Base-by-base conservation (phyloP, 2,113 vertebrate species). In the Dasyornis broadbenti region DNA sequence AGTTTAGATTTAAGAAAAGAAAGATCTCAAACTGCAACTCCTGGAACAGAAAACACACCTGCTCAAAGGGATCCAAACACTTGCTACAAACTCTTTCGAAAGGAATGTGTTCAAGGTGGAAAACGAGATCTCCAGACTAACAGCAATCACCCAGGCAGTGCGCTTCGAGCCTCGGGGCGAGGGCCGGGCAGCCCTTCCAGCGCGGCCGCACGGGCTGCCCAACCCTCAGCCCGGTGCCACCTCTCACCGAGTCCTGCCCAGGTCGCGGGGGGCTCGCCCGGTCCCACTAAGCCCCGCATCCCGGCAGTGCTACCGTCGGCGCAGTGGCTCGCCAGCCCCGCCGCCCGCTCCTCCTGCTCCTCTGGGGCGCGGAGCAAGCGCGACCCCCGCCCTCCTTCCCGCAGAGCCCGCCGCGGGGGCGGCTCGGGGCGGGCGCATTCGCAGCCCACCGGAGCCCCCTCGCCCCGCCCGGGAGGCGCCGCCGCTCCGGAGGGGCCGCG, bases 31-130 rank as follows among this genome's bases (percentile, higher is more conserved):
- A 80, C 71, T 92, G 90, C 92, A 92, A 28, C 10, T 18, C 49
- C 56, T 44, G 81, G 27, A 89, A 82, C 86, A 89, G 61, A 79
- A 90, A 78, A 86, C 82, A 87, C 89, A 94, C 92, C 90, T 96
- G 92, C 66, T 70, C 9, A 8, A 45, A 76, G 92, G 66, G 83
- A 72, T 79, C 64, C 75, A 49, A 52, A 52, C 90, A 78, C 81
- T 94, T 50, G 64, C 78, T 27, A 22, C 73, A 28, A 27, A 64
- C 72, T 65, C 84, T 8, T 66, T 7, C 27, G 44, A 47, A 60
- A 80, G 59, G 57, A 90, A 87, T 10, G 39, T 0, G 21, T 27
- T 84, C 52, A 61, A 82, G 81, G 81, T 59, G 60, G 76, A 45
- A 68, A 89, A 75, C 4, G 61, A 70, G 37, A 17, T 59, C 56